Conservation (phyloP, 2,113 vertebrate species). For the Menura novaehollandiae region DNA sequence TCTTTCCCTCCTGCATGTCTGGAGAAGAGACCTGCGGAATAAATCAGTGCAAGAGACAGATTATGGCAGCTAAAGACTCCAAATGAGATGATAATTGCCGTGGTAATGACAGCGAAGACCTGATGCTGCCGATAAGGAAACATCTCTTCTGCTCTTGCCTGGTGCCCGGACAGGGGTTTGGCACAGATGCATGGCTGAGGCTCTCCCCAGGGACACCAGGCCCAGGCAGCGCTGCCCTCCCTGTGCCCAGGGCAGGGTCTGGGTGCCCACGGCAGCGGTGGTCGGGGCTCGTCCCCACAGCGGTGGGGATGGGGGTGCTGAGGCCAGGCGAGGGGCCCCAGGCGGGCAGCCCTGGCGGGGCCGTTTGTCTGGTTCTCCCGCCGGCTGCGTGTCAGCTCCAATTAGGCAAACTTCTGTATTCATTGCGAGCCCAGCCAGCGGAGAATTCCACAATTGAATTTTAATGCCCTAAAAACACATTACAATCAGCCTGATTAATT, state of each 20-base stretch:
- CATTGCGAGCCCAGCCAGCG: constrained; percentile 37
- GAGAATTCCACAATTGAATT: constrained; percentile 63
- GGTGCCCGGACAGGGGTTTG: background rate
- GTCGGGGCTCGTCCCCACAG: background rate
- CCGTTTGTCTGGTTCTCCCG: background rate
- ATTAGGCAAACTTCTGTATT: constrained; percentile 65
- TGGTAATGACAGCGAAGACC: constrained; percentile 60
- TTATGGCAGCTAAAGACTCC: constrained; percentile 69
- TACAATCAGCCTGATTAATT: constrained; percentile 66
- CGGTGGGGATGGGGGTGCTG: background rate
- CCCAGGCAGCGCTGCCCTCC: background rate
- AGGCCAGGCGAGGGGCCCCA: background rate
- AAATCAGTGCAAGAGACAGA: constrained; percentile 63
- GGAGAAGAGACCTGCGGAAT: constrained; percentile 35
- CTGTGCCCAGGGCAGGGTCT: background rate
- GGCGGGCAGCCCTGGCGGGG: background rate
- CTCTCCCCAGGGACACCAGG: background rate
- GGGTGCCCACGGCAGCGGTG: background rate
- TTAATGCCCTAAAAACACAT: constrained; percentile 66
- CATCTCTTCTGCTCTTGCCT: background rate
- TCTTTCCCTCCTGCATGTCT: background rate
- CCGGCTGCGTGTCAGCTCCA: constrained; percentile 47
- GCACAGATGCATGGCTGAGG: background rate
- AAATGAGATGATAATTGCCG: constrained; percentile 66
- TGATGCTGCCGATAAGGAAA: constrained; percentile 52